Evolutionary conservation across 2,888 invertebrate species (phyloP).

Genomic region (Nemurella pictetii): DNA sequence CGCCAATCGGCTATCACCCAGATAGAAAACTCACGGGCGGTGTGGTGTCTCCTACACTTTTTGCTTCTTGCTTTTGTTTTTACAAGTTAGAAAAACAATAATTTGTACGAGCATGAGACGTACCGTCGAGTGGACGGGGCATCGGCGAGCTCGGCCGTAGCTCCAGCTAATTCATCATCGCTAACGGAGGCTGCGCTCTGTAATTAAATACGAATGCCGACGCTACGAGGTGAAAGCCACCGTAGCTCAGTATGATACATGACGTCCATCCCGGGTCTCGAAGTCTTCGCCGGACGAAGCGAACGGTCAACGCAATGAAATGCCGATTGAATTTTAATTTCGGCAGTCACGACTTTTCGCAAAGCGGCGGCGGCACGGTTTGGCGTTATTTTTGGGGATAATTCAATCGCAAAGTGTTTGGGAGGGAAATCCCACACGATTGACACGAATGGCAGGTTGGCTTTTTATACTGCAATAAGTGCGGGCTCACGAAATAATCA

Average conservation of each 20-base stretch:
- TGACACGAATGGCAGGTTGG: background rate
- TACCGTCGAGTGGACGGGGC: slow-evolving; percentile 21
- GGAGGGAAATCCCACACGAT: background rate
- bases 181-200: slow-evolving; percentile 39
- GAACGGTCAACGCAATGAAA: background rate
- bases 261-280: background rate
- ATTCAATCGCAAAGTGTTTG: background rate
- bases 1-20: background rate
- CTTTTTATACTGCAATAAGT: too few species aligned
- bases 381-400: background rate
- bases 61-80: slow-evolving; percentile 38
- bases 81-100: slow-evolving; percentile 40
- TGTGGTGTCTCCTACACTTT: background rate
- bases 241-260: slow-evolving; percentile 13
- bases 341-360: slow-evolving; percentile 11
- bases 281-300: background rate
- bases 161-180: slow-evolving; percentile 42
- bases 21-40: background rate
- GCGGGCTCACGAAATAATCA: too few species aligned
- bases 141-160: background rate
- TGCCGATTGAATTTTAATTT: slow-evolving; percentile 2
- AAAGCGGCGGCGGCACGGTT: background rate
- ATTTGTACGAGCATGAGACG: slow-evolving; percentile 37
- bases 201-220: slow-evolving; percentile 39
- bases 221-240: slow-evolving; percentile 30